These are phyloP conservation scores for Stomatorhinus walkeri DNA, from an alignment of 2,797 vertebrate genomes.

Conservation along the genomic window DNA sequence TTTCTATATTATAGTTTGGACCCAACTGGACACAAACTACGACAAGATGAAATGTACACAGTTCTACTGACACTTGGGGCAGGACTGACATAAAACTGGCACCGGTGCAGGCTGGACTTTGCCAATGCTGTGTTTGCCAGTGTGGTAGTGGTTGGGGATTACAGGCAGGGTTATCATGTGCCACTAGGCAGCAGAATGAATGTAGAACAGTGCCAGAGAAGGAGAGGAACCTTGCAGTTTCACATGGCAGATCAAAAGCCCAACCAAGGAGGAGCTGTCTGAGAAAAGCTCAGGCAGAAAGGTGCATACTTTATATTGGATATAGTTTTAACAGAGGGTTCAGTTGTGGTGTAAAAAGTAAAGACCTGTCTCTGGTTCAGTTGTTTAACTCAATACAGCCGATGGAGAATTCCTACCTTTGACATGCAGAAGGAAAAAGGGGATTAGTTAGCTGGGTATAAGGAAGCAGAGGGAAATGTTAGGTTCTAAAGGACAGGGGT, in stretches of 20 bases:
- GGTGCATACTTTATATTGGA: not conserved
- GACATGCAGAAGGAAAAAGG: not conserved
- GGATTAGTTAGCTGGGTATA: not conserved
- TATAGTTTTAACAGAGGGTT: not conserved
- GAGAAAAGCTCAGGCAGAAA: not conserved
- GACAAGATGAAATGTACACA: not conserved
- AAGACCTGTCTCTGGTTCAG: not conserved
- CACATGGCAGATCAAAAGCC: not conserved
- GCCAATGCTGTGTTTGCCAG: not conserved
- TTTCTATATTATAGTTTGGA: not conserved
- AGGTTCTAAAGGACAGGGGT: not conserved
- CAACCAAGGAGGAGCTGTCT: not conserved
- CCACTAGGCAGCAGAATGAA: not conserved
- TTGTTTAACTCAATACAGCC: not conserved
- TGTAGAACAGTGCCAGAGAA: not conserved
- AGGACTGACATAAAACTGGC: not conserved
- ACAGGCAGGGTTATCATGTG: not conserved
- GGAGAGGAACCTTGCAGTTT: not conserved
- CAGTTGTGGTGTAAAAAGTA: not conserved
- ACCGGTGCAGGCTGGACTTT: not conserved
- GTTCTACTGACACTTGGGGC: not conserved
- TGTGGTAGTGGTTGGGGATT: not conserved
- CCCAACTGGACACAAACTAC: not conserved
- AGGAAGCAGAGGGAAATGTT: not conserved
- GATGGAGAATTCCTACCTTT: not conserved